phyloP scores from a whole-genome alignment of 2,113 vertebrate genomes.

The Corythaixoides concolor region DNA sequence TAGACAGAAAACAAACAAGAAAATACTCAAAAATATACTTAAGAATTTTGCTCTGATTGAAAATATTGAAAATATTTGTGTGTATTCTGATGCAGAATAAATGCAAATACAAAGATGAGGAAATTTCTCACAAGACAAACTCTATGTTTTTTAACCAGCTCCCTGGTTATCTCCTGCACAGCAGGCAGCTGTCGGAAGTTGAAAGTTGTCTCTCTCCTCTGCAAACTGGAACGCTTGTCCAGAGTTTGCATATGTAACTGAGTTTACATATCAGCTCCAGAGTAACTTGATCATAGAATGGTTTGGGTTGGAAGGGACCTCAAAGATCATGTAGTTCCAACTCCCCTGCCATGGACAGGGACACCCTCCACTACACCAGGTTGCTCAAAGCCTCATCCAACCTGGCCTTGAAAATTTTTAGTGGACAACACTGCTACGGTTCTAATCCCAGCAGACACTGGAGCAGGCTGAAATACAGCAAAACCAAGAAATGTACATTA shows the following conservation, averaged over 20 bases:
- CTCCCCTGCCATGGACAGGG: too few relatives aligned
- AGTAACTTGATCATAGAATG: not conserved
- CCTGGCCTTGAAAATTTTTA: too few relatives aligned
- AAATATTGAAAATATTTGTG: not conserved
- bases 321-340: too few relatives aligned
- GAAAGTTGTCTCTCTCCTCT: not conserved
- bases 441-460: not conserved
- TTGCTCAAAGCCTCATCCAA: too few relatives aligned
- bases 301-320: too few relatives aligned
- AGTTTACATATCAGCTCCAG: not conserved
- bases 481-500: not conserved
- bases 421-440: not conserved
- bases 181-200: not conserved
- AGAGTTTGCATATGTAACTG: not conserved
- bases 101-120: not conserved
- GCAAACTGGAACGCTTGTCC: not conserved
- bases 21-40: not conserved
- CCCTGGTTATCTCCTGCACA: not conserved
- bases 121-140: not conserved
- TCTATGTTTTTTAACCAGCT: not conserved
- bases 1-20: not conserved
- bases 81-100: not conserved
- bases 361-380: too few relatives aligned
- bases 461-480: not conserved
- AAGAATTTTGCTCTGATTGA: not conserved